phyloP scores from a whole-genome alignment of 2,888 invertebrate genomes.

The Scaptomyza caliginosa region DNA sequence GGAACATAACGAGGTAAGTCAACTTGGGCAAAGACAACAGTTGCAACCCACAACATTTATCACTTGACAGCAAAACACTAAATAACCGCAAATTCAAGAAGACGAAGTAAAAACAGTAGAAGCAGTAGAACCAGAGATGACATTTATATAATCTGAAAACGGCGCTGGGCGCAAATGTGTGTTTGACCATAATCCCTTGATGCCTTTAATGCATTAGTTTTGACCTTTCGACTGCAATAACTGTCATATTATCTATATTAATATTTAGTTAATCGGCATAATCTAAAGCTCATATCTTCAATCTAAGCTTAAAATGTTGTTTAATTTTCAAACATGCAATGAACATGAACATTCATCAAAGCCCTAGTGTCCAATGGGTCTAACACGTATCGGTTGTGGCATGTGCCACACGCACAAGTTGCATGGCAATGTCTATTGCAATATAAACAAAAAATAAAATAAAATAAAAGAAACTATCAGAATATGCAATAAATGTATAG shows the following conservation, averaged over 20 bases:
- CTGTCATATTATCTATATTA: slow-evolving; percentile 29
- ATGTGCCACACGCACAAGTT: slow-evolving; percentile 60
- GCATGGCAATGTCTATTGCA: slow-evolving; percentile 54
- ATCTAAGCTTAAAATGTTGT: not conserved
- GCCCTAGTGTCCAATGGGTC: not conserved
- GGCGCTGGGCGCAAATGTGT: not conserved
- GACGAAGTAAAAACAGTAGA: slow-evolving; percentile 45
- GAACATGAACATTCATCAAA: not conserved
- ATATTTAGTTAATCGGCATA: slow-evolving; percentile 28
- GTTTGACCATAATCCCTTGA: not conserved
- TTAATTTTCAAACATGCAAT: not conserved
- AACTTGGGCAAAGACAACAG: slow-evolving; percentile 26
- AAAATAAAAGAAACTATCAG: slow-evolving; percentile 7
- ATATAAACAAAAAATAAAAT: slow-evolving; percentile 44
- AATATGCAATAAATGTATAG: slow-evolving; percentile 29
- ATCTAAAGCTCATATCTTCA: not conserved
- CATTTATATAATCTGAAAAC: slow-evolving; percentile 7
- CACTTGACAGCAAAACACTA: slow-evolving; percentile 70
- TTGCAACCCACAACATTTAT: slow-evolving; percentile 75
- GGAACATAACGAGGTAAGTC: slow-evolving; percentile 28
- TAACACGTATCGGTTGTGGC: slow-evolving; percentile 25
- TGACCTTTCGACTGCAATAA: slow-evolving; percentile 48
- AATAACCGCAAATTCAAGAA: slow-evolving; percentile 45
- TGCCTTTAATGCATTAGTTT: slow-evolving; percentile 6
- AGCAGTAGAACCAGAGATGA: not conserved